Percentiles rank a stretch among this genome's conserved stretches.
Evolutionary conservation across 1,140 invertebrate genomes (phyloP).

Genomic region (Orchestia grillus): DNA sequence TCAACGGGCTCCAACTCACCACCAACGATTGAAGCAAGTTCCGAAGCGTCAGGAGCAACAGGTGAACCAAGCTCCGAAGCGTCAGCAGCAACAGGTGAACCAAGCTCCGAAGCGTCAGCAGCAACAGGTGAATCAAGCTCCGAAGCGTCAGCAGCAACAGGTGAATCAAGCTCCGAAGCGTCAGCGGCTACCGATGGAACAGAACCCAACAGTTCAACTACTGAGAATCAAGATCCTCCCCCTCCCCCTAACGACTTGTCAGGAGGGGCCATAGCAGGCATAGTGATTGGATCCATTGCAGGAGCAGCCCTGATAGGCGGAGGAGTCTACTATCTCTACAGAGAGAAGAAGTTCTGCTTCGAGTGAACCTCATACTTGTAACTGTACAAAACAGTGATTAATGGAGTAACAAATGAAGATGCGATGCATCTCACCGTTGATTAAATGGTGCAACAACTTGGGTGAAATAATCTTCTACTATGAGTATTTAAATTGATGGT

Average conservation of each 20-base stretch:
- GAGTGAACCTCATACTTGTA: not conserved
- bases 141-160: too few species aligned
- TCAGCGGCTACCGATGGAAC: too few species aligned
- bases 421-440: not conserved
- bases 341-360: constrained; percentile 59
- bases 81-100: too few species aligned
- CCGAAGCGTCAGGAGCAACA: not conserved
- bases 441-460: not conserved
- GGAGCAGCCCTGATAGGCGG: constrained; percentile 58
- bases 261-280: constrained; percentile 61
- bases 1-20: not conserved
- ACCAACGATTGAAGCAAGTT: not conserved
- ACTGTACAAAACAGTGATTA: not conserved
- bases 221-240: not conserved
- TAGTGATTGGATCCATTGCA: constrained; percentile 61
- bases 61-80: not conserved
- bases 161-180: too few species aligned
- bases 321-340: constrained; percentile 59
- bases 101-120: too few species aligned
- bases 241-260: not conserved
- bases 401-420: not conserved
- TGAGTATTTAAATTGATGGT: too few species aligned
- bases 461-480: too few species aligned
- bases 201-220: not conserved
- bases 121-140: too few species aligned